Base-by-base conservation (phyloP, 2,888 invertebrate species). In the Schrankia costaestrigalis region DNA sequence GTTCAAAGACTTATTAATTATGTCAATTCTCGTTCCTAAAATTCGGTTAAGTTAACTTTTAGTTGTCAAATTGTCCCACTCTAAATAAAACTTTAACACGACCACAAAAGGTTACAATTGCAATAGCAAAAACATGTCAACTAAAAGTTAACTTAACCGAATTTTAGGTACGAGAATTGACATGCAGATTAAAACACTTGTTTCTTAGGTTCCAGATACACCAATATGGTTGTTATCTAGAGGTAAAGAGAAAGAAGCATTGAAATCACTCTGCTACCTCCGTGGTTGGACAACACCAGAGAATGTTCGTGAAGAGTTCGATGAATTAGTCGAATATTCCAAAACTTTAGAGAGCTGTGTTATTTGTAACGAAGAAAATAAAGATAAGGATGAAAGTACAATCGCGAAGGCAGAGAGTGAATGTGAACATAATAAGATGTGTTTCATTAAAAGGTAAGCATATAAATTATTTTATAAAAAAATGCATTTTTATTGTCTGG, bases 221-320 rank as follows among this genome's bases (percentile, higher is more conserved):
- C 90, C 90, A 11, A 76, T 90, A 10, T 90, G 90, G 90, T 63
- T 91, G 2, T 47, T 90, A 31, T 80, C 88, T 0, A 81, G 79
- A 50, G 84, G 89, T 2, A 70, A 82, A 24, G 77, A 82, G 11
- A 80, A 86, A 17, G 89, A 90, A 3, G 90, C 90, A 0, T 53
- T 87, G 3, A 80, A 79, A 41, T 83, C 90, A 0, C 65, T 90
- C 0, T 81, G 89, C 46, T 89, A 87, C 72, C 78, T 91, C 2
- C 80, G 90, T 1, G 90, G 90, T 0, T 90, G 90, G 90, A 86
- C 88, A 0, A 62, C 75, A 0, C 66, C 78, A 1, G 79, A 85
- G 2, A 77, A 79, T 12, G 89, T 90, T 0, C 68, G 69, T 7
- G 77, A 86, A 7, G 90, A 90, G 43, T 88, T 82, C 34, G 74